Evolutionary conservation across 2,888 invertebrate genomes (phyloP), one percentile per base, ranked within the genome.

Genomic region (Carpatolechia fugitivella): DNA sequence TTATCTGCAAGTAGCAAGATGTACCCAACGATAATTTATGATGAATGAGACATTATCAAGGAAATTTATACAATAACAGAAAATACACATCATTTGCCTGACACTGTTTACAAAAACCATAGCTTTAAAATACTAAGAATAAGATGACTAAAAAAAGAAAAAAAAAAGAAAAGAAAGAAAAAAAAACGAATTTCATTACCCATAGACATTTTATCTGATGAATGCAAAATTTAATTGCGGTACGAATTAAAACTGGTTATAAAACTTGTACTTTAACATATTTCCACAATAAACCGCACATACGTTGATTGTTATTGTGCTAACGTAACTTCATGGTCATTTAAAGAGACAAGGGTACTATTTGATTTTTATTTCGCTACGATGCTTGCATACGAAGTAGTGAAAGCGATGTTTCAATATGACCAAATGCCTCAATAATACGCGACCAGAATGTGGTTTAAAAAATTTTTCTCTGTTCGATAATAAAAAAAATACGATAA

Each of bases 381-480:
- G 57, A 55, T 56, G 57, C 59, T 58, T 57, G 71, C 64, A 72
- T 70, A 69, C 60, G 63, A 68, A 66, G 69, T 57, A 71, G 76
- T 70, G 77, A 78, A 77, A 78, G 76, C 61, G 58, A 52, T 55
- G 57, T 60, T 62, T 66, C 67, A 61, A 69, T 74, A 73, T 77
- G 71, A 71, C 71, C 68, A 70, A 78, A 78, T 69, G 62, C 70
- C 69, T 60, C 64, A 65, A 64, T 62, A 57, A 60, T 69, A 71
- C 69, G 65, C 70, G 63, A 58, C 57, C 57, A 64, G 69, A 64
- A 70, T 73, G 66, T 55, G 61, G 61, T 67, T 63, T 64, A 56
- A 63, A 56, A 64, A 58, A 60, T 61, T 52, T 44, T 38, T 30
- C 46, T 40, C 38, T 52, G 31, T 55, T 56, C 33, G 54, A 33